A percentile compares a stretch with the other conserved stretches of the same genome.
Conservation (phyloP, 2,888 invertebrate genomes). For the Merodon equestris region DNA sequence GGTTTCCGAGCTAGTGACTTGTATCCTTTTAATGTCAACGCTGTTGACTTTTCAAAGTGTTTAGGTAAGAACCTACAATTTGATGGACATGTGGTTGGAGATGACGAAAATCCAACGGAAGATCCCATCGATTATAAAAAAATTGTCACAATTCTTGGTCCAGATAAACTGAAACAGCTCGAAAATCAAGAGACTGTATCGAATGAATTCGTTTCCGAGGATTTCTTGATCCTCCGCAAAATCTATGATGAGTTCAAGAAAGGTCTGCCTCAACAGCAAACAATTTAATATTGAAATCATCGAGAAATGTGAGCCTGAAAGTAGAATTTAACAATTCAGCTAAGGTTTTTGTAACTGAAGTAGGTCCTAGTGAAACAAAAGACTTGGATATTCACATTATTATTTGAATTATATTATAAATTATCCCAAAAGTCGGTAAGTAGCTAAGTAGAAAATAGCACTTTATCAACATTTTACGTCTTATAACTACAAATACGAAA, state of each 20-base stretch:
- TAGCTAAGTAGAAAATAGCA: conserved; percentile 1
- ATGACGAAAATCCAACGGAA: background rate
- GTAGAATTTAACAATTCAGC: no score
- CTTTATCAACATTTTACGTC: background rate
- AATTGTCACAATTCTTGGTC: background rate
- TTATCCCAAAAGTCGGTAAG: no score
- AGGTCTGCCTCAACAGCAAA: conserved; percentile 1
- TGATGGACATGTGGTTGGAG: background rate
- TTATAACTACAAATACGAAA: background rate
- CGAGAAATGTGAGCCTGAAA: conserved; percentile 7
- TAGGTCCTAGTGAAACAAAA: no score
- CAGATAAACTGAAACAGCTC: background rate
- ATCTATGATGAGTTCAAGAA: conserved; percentile 5
- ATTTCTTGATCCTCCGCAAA: background rate
- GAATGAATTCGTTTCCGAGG: conserved; percentile 10
- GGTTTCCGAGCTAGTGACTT: background rate
- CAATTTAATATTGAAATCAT: conserved; percentile 3
- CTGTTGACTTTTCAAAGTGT: no score
- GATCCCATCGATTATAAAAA: background rate
- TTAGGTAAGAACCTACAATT: no score
- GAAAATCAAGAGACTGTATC: background rate
- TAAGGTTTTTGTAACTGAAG: no score
- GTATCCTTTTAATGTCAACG: no score
- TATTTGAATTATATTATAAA: no score
- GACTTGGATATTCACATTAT: no score